Evolutionary conservation across 2,888 invertebrate species (phyloP), one percentile per base, ranked within the genome.

Genomic region (Athetis lepigone): DNA sequence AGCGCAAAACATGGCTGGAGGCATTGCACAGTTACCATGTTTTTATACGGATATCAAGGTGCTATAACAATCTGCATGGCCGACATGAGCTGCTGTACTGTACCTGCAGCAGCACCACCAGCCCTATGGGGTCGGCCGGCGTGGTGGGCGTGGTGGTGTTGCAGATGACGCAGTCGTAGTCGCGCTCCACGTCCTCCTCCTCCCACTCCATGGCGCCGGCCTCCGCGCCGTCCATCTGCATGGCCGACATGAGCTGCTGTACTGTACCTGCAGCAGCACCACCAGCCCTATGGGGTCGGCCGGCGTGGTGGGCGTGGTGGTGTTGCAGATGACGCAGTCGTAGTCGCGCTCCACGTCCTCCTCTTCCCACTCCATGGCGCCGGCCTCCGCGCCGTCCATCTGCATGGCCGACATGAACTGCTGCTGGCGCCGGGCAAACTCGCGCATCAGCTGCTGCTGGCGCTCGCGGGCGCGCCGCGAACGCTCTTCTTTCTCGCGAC

Each of bases 131-230:
- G 75, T 94, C 92, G 13, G 97, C 96, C 74, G 97, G 97, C 0
- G 97, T 97, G 85, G 98, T 98, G 19, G 98, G 97, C 36, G 98
- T 97, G 66, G 98, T 98, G 88, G 98, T 98, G 94, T 98, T 98
- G 92, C 99, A 99, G 82, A 99, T 99, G 71, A 98, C 98, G 94
- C 99, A 99, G 91, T 98, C 98, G 92, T 98, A 99, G 90, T 98
- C 98, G 78, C 96, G 95, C 77, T 96, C 96, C 16, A 81, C 84
- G 39, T n/a, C n/a, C n/a, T 96, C 96, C 80, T 96, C 96, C 80
- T 92, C 96, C 95, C 96, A 97, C 79, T 97, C 97, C 96, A 96
- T 96, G 75, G 83, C 80, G 45, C 71, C 95, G 89, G 70, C 90
- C 86, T 84, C 97, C 92, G 70, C 96, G 94, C 67, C 85, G 54